phyloP scores from a whole-genome alignment of 2,888 invertebrate genomes.

The Tiliacea citrago region DNA sequence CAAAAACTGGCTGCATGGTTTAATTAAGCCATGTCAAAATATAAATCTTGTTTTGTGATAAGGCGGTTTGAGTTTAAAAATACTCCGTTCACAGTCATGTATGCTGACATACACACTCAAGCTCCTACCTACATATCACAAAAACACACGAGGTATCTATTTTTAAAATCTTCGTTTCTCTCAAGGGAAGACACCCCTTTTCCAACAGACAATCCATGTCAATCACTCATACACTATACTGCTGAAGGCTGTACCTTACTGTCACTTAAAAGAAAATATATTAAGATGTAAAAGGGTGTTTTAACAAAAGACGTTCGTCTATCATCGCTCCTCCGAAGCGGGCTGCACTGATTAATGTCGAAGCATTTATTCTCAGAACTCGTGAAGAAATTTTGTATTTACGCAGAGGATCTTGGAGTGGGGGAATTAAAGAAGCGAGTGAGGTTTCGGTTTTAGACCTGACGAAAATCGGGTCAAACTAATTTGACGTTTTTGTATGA shows the following conservation, averaged over 20 bases:
- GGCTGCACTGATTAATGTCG: conserved; percentile 62
- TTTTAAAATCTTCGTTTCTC: conserved; percentile 22
- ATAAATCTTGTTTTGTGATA: too few species aligned
- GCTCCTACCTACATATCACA: not conserved
- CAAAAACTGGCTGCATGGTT: too few species aligned
- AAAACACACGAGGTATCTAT: not conserved
- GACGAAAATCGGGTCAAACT: not conserved
- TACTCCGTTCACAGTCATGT: not conserved
- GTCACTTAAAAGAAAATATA: conserved; percentile 62
- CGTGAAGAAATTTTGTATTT: conserved; percentile 64
- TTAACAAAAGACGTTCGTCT: conserved; percentile 63
- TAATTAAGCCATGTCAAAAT: too few species aligned
- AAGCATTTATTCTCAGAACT: conserved; percentile 55
- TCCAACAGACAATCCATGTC: conserved; percentile 34
- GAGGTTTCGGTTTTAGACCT: not conserved
- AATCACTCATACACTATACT: conserved; percentile 41
- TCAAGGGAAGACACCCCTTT: conserved; percentile 3
- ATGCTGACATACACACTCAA: not conserved
- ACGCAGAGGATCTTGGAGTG: conserved; percentile 33
- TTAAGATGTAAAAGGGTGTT: conserved; percentile 62
- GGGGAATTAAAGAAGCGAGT: not conserved
- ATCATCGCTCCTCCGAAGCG: conserved; percentile 54
- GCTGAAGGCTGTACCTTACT: conserved; percentile 25
- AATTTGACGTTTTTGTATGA: not conserved
- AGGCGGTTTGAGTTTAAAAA: not conserved